These are phyloP conservation scores for Sialis lutaria DNA, from an alignment of 2,888 invertebrate species.

Conservation along the genomic window DNA sequence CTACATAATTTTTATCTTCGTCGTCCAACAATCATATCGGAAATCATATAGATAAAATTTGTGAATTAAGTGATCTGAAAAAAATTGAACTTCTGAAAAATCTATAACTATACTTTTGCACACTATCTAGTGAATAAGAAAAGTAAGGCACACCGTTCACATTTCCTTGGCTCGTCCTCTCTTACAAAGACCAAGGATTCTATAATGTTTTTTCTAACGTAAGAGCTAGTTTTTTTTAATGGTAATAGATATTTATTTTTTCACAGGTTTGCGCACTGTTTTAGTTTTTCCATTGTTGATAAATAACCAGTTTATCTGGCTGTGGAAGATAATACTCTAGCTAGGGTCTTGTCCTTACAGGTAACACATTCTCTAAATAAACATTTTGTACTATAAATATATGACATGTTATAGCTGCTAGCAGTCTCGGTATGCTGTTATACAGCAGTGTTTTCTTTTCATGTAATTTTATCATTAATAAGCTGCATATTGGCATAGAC, in stretches of 20 bases:
- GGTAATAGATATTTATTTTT: conserved; percentile 10
- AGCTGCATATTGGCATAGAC: neutral
- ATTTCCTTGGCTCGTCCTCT: too few species aligned
- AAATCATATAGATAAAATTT: too few species aligned
- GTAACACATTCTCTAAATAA: conserved; percentile 5
- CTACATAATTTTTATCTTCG: too few species aligned
- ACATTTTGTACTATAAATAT: conserved; percentile 4
- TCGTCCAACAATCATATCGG: too few species aligned
- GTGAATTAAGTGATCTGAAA: too few species aligned
- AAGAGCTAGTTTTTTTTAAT: conserved; percentile 3
- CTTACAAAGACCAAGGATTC: too few species aligned
- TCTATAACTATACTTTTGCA: too few species aligned
- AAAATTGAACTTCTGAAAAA: too few species aligned
- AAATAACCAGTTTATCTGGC: conserved; percentile 3
- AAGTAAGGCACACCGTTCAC: too few species aligned
- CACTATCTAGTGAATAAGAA: too few species aligned
- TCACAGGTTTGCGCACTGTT: conserved; percentile 11
- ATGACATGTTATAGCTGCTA: conserved; percentile 4
- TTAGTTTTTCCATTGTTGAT: conserved; percentile 10
- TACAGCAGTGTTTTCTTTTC: neutral
- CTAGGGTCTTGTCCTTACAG: conserved; percentile 3
- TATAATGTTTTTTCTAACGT: conserved; percentile 5
- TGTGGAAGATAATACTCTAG: conserved; percentile 3
- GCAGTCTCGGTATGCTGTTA: neutral
- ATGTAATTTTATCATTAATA: neutral